These are phyloP conservation scores for Acleris sparsana DNA, from an alignment of 2,888 invertebrate species.

Conservation along the genomic window DNA sequence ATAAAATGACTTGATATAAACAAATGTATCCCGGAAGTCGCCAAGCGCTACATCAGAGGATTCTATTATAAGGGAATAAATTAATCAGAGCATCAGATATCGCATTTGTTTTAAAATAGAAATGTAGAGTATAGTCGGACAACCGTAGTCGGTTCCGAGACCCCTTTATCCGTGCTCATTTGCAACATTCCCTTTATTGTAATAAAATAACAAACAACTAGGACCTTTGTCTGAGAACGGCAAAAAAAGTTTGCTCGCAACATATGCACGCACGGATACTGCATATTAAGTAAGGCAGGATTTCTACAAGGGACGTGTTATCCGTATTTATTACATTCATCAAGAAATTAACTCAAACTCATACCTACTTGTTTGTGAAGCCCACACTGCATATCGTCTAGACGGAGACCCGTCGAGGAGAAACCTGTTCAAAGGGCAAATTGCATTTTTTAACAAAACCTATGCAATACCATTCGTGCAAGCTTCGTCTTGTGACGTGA, in stretches of 20 bases:
- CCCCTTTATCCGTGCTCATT: no score
- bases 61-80: no score
- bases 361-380: not conserved
- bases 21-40: constrained; percentile 38
- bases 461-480: not conserved
- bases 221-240: not conserved
- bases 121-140: no score
- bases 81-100: no score
- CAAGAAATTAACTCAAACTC: not conserved
- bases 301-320: not conserved
- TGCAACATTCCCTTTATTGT: no score
- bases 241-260: no score
- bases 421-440: constrained; percentile 5
- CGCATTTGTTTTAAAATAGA: no score
- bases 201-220: not conserved
- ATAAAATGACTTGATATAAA: constrained; percentile 36
- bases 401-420: not conserved
- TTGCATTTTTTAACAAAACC: not conserved
- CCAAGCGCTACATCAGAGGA: not conserved
- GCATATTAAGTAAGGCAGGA: not conserved
- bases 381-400: not conserved
- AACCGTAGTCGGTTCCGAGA: no score
- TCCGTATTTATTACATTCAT: not conserved
- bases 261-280: not conserved
- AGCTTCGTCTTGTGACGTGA: not conserved